phyloP scores from a whole-genome alignment of 1,140 invertebrate species.

The Parasteatoda tepidariorum region DNA sequence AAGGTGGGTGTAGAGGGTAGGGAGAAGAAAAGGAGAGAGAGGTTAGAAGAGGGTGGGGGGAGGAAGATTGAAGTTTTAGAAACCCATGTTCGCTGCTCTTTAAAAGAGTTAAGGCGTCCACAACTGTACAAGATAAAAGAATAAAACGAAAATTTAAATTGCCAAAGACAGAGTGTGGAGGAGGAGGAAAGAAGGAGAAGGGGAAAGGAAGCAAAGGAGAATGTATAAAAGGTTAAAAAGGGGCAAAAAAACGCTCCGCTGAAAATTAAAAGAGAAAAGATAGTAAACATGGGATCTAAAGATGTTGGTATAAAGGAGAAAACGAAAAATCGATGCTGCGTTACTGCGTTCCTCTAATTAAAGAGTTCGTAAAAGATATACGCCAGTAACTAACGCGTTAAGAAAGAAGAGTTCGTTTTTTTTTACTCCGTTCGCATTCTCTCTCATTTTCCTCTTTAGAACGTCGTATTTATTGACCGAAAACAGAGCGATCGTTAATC shows the following conservation, averaged over 20 bases:
- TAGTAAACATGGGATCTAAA: constrained; percentile 50
- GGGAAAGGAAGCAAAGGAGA: neutral
- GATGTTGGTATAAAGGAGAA: constrained; percentile 24
- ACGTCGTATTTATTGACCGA: constrained; percentile 27
- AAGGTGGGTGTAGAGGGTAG: neutral
- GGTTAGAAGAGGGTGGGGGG: constrained; percentile 17
- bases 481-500: constrained; percentile 15
- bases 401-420: constrained; percentile 29
- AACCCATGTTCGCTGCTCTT: constrained; percentile 41
- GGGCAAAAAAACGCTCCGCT: constrained; percentile 32
- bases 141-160: constrained; percentile 59
- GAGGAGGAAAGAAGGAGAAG: constrained; percentile 11
- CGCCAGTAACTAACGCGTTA: neutral
- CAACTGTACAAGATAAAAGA: constrained; percentile 48
- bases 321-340: constrained; percentile 53
- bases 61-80: constrained; percentile 24
- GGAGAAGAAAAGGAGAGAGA: neutral
- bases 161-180: constrained; percentile 28
- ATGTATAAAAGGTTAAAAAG: constrained; percentile 58
- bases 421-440: constrained; percentile 5
- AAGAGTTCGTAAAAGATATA: constrained; percentile 58
- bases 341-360: constrained; percentile 38
- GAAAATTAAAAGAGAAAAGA: constrained; percentile 58
- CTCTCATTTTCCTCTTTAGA: neutral
- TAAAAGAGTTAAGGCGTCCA: constrained; percentile 9